Evolutionary conservation across 2,113 vertebrate species (phyloP), one percentile per base, ranked within the genome.

Genomic region (Erythrocercus mccallii): DNA sequence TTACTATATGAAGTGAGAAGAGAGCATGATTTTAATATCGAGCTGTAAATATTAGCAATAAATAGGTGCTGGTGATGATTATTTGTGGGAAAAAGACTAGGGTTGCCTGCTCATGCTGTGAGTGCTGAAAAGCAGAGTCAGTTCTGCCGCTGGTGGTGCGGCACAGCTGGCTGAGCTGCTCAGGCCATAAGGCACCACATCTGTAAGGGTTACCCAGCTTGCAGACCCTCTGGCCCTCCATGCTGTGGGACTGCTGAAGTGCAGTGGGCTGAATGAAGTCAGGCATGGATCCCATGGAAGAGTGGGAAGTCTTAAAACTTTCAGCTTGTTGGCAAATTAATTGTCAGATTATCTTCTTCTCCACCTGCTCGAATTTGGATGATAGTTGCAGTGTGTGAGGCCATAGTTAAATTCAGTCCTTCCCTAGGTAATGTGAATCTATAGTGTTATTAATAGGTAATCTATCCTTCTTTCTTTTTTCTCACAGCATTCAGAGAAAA

Each of bases 201-300:
- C 44, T 60, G 25, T 25, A 40, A 22, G 44, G 37, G 27, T 13
- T 28, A 28, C 15, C 9, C n/a, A 31, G 11, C 31, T 87, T 35
- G 3, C 11, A 62, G 44, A 42, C 8, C n/a, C 10, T 38, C 20
- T 51, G 47, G 13, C 15, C 15, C 23, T 38, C 30, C n/a, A 1
- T 9, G 18, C 24, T 35, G 18, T 9, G 19, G 21, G n/a, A n/a
- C 24, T 70, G 51, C 53, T 50, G 15, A 20, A 28, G 19, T 15
- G 25, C 15, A 24, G 6, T 17, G 30, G n/a, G 28, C 37, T 60
- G 15, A 44, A 42, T 12, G 18, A 74, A 17, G 6, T 14, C 1
- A 0, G 18, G 28, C 24, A 45, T 3, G 3, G n/a, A 77, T 48
- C 8, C 3, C 2, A 15, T 4, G 40, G 9, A 4, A 51, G n/a